A percentile compares a stretch with the other conserved stretches of the same genome.
Evolutionary conservation across 2,113 vertebrate genomes (phyloP).

Genomic region (Bubo bubo): DNA sequence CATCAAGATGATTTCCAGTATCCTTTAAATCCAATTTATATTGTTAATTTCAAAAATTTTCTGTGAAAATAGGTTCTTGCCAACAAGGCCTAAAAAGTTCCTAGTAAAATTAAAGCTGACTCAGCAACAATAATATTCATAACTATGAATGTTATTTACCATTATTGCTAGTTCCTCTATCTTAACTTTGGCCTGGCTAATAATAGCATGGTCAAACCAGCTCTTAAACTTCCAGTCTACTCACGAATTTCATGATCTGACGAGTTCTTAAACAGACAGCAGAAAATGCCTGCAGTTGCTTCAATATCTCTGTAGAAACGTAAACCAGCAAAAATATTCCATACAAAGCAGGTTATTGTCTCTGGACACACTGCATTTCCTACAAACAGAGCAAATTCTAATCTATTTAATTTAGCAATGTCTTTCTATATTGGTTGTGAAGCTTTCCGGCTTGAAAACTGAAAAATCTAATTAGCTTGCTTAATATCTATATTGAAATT

Average conservation of each 20-base stretch:
- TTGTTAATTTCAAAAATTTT: neutral
- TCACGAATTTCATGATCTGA: neutral
- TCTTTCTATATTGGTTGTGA: neutral
- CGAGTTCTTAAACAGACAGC: neutral
- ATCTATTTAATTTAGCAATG: neutral
- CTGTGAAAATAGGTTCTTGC: neutral
- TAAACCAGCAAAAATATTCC: neutral
- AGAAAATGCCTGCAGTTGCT: neutral
- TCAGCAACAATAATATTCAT: neutral
- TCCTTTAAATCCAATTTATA: neutral
- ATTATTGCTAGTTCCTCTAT: neutral
- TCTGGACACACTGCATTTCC: neutral
- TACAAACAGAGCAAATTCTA: neutral
- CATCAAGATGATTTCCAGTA: neutral
- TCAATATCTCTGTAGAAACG: neutral
- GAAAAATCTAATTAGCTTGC: neutral
- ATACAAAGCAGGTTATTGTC: neutral
- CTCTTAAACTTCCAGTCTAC: neutral
- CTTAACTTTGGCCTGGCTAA: neutral
- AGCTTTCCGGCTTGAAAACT: neutral
- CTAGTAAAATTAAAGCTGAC: neutral
- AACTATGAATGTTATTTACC: neutral
- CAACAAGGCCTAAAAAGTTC: neutral
- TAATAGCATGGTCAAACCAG: neutral
- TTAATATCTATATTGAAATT: neutral